phyloP scores from a whole-genome alignment of 2,888 invertebrate species.

The Heliconius ethilla region DNA sequence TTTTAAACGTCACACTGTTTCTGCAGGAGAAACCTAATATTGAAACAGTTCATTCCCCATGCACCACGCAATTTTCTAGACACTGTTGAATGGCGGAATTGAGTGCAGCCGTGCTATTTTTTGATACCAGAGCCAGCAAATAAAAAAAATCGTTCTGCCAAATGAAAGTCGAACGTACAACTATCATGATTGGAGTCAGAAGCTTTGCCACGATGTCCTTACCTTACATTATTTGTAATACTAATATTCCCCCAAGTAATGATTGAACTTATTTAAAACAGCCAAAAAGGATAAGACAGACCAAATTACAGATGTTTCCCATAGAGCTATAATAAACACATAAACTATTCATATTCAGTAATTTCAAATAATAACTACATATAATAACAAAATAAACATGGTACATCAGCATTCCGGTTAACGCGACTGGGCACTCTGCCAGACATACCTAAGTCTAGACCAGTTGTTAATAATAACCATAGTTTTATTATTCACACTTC shows the following conservation, averaged over 20 bases:
- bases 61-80: not conserved
- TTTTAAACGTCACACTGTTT: not conserved
- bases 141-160: too few relatives aligned
- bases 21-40: not conserved
- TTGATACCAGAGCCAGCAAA: not conserved
- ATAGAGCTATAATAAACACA: not conserved
- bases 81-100: not conserved
- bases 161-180: not conserved
- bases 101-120: not conserved
- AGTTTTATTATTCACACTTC: conserved; percentile 33
- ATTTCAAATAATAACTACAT: conserved; percentile 10
- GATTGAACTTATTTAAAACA: not conserved
- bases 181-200: not conserved
- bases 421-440: conserved; percentile 29
- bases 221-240: rapidly evolving
- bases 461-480: conserved; percentile 34
- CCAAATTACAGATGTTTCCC: not conserved
- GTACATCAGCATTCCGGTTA: conserved; percentile 11
- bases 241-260: not conserved
- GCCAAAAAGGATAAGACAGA: too few relatives aligned
- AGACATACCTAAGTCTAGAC: conserved; percentile 38
- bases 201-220: not conserved
- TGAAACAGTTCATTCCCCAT: not conserved
- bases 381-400: conserved; percentile 17
- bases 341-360: not conserved